A percentile compares a stretch with the other conserved stretches of the same genome.
phyloP scores from a whole-genome alignment of 2,888 invertebrate genomes.

The Thalpophila matura region DNA sequence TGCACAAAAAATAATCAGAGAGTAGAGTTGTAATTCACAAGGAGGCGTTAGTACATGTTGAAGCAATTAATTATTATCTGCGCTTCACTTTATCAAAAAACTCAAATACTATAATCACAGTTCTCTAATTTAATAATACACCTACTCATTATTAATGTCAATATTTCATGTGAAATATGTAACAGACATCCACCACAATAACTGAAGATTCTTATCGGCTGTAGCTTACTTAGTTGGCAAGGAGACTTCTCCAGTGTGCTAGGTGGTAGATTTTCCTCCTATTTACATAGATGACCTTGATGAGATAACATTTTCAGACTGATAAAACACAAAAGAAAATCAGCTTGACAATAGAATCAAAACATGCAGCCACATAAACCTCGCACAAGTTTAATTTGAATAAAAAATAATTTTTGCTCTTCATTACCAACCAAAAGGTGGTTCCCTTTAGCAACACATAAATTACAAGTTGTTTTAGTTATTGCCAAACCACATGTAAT shows the following conservation, averaged over 20 bases:
- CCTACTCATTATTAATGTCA: constrained; percentile 16
- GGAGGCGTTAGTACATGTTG: not conserved
- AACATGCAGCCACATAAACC: constrained; percentile 6
- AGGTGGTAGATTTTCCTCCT: constrained; percentile 36
- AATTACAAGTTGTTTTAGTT: constrained; percentile 39
- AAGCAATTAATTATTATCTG: not conserved
- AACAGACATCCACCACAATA: constrained; percentile 27
- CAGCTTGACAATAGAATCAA: constrained; percentile 25
- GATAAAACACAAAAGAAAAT: constrained; percentile 48
- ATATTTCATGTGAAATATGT: constrained; percentile 30
- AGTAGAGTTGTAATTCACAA: not conserved
- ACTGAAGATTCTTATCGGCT: constrained; percentile 38
- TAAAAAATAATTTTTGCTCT: constrained; percentile 26
- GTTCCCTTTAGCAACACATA: constrained; percentile 21
- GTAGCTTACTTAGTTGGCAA: constrained; percentile 17
- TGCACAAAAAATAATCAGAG: not conserved
- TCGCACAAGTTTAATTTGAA: constrained; percentile 10
- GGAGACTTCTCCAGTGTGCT: constrained; percentile 37
- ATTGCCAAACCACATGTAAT: constrained; percentile 49
- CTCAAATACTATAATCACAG: not conserved
- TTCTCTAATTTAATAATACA: constrained; percentile 14
- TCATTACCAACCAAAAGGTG: not conserved
- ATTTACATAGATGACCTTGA: constrained; percentile 52
- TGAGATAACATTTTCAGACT: constrained; percentile 36
- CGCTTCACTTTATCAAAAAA: not conserved